Percentiles rank a stretch among this genome's conserved stretches.
These are phyloP conservation scores for Albula goreensis DNA, from an alignment of 2,113 vertebrate genomes.

Conservation along the genomic window DNA sequence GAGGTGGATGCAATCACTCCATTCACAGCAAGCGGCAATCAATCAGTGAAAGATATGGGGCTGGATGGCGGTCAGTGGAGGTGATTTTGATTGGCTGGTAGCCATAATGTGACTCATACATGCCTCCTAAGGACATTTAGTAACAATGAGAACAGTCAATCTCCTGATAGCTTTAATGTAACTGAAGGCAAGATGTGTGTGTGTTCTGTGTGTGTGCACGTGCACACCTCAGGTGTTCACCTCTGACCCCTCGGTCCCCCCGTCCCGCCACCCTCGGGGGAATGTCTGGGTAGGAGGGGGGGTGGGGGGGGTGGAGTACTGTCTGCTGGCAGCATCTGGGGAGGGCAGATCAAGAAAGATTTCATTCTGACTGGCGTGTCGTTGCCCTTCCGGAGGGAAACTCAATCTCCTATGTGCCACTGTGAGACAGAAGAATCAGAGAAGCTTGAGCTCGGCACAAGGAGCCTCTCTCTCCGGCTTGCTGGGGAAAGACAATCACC, in stretches of 20 bases:
- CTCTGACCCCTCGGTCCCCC: conserved; percentile 15
- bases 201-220: neutral
- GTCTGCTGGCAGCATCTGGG: conserved; percentile 12
- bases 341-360: conserved; percentile 10
- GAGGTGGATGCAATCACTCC: neutral
- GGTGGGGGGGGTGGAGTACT: neutral
- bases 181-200: neutral
- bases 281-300: conserved; percentile 12
- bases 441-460: neutral
- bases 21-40: neutral
- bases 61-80: neutral
- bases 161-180: neutral
- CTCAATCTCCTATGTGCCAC: neutral
- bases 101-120: neutral
- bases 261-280: neutral
- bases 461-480: neutral
- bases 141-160: neutral
- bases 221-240: conserved; percentile 22
- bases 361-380: conserved; percentile 25
- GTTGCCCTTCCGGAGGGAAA: conserved; percentile 14
- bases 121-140: neutral
- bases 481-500: neutral
- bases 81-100: neutral
- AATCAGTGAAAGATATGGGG: neutral
- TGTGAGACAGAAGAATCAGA: neutral